A percentile compares a stretch with the other conserved stretches of the same genome.
Conservation (phyloP, 1,140 invertebrate genomes). For the Drosophila saltans region DNA sequence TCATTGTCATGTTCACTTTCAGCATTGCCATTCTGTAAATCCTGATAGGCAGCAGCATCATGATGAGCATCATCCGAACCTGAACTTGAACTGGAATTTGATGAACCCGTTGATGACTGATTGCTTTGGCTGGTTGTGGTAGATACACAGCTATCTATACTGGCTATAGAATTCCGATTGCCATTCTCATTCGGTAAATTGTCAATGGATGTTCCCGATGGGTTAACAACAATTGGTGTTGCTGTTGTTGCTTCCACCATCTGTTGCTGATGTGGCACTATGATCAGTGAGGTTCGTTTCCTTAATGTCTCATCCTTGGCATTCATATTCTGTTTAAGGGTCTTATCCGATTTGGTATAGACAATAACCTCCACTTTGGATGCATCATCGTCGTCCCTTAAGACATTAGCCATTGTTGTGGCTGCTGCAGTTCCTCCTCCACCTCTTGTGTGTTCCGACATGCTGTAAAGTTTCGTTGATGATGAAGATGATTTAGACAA, state of each 20-base stretch:
- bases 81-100: conserved; percentile 32
- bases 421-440: conserved; percentile 1
- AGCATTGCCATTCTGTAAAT: conserved; percentile 75
- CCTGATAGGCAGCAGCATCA: conserved; percentile 73
- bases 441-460: conserved; percentile 57
- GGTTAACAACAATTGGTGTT: background rate
- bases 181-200: conserved; percentile 31
- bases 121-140: conserved; percentile 65
- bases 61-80: conserved; percentile 71
- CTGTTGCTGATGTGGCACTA: conserved; percentile 67
- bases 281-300: conserved; percentile 81
- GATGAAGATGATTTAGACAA: conserved; percentile 23
- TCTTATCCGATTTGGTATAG: conserved; percentile 78
- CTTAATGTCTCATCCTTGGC: conserved; percentile 80
- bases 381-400: conserved; percentile 38
- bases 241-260: background rate
- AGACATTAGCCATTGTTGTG: conserved; percentile 1
- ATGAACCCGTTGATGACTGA: conserved; percentile 46
- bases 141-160: conserved; percentile 78
- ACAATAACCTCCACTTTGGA: conserved; percentile 80
- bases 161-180: conserved; percentile 77
- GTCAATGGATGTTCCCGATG: background rate
- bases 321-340: conserved; percentile 82
- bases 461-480: conserved; percentile 46
- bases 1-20: conserved; percentile 12